Base-by-base conservation (phyloP, 2,888 invertebrate species). In the Epistrophe eligans region DNA sequence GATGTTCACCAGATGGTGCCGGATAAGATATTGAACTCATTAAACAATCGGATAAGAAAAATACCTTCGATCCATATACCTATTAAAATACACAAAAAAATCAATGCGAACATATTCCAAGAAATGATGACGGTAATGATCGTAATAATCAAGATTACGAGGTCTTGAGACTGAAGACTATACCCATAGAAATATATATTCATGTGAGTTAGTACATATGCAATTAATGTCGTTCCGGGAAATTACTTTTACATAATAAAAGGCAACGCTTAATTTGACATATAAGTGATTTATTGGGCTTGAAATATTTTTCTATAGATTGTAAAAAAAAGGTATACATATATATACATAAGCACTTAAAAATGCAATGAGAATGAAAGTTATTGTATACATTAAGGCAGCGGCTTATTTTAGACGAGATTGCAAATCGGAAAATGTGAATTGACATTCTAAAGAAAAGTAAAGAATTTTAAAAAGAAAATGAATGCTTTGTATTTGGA, bases 201-300 rank as follows among this genome's bases (percentile, higher is more conserved):
- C 55, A 64, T 17, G 66, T 71, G 24, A 66, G 52, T 77, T 11
- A 52, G 24, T 52, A 52, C 13, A 55, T 1, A 55, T 55, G 55
- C 62, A 81, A 77, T 77, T 81, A 77, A 80, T 52, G 58, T 38
- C 10, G 73, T 77, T 77, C 67, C 77, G 84, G 77, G 62, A 73
- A 81, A 81, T 84, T 77, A 67, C 38, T 43, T 19, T 55, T 15
- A 62, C 55, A 80, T 77, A 84, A 84, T 81, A 67, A 73, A 84
- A 77, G 73, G 77, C 50, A 77, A 70, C 80, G 55, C 60, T 73
- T 40, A 35, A 60, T 43, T 66, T 67, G 72, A 84, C 67, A 77
- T 71, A 77, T 71, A 67, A 57, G 72, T 45, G 43, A 72, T 72
- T 70, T 81, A 72, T 83, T 67, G 72, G 17, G 50, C 57, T 77